A percentile compares a stretch with the other conserved stretches of the same genome.
Conservation (phyloP, 2,797 vertebrate genomes). For the Chelonia mydas region DNA sequence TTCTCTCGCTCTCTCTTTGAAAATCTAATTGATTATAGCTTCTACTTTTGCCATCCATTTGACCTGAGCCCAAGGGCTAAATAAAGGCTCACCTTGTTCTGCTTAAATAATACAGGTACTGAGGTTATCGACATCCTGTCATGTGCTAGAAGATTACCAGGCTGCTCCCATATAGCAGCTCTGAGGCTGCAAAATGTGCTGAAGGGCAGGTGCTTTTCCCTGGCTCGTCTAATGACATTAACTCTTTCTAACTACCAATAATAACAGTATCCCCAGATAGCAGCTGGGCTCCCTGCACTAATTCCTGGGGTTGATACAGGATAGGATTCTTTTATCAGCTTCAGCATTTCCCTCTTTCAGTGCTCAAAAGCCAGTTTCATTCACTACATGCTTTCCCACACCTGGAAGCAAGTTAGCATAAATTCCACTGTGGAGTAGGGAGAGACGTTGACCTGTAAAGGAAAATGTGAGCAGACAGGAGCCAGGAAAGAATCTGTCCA, state of each 20-base stretch:
- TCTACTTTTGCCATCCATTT: conserved; percentile 50
- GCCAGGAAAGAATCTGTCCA: background rate
- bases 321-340: fast-evolving
- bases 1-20: conserved; percentile 24
- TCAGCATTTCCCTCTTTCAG: background rate
- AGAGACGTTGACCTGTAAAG: fast-evolving
- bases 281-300: background rate
- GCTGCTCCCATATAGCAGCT: background rate
- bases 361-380: background rate
- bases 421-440: background rate
- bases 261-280: background rate
- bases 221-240: background rate
- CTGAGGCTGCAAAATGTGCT: background rate
- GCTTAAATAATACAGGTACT: conserved; percentile 65
- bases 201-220: conserved; percentile 1
- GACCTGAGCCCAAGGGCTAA: conserved; percentile 69
- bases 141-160: conserved; percentile 35
- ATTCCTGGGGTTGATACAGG: background rate
- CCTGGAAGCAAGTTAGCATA: background rate
- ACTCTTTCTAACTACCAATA: background rate
- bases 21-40: conserved; percentile 60
- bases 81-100: conserved; percentile 69
- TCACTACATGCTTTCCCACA: background rate
- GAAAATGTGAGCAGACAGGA: background rate
- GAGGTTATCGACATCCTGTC: conserved; percentile 63